A percentile compares a stretch with the other conserved stretches of the same genome.
Evolutionary conservation across 2,888 invertebrate species (phyloP).

Genomic region (Drosophila nigricruria): DNA sequence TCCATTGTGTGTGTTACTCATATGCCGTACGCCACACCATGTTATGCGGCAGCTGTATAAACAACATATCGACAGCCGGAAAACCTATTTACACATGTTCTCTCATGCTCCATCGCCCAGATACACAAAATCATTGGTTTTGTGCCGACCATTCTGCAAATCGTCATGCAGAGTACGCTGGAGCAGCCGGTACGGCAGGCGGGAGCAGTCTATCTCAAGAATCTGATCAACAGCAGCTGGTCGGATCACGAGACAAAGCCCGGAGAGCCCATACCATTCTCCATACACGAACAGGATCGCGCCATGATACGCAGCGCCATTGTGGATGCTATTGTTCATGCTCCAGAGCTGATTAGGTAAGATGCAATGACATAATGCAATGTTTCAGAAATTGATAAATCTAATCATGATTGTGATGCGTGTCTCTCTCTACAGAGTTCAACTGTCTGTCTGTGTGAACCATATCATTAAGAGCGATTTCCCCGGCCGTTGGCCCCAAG

Average conservation of each 20-base stretch:
- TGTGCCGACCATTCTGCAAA: constrained; percentile 96
- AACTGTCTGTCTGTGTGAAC: constrained; percentile 96
- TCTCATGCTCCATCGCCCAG: constrained; percentile 85
- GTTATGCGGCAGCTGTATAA: constrained; percentile 65
- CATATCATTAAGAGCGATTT: constrained; percentile 98
- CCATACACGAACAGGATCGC: constrained; percentile 98
- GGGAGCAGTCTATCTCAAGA: constrained; percentile 98
- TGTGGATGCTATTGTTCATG: constrained; percentile 97
- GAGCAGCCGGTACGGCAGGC: constrained; percentile 97
- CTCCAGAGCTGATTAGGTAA: constrained; percentile 93
- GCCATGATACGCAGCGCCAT: constrained; percentile 96
- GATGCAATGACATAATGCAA: constrained; percentile 91
- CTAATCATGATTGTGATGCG: constrained; percentile 23
- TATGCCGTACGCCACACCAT: constrained; percentile 17
- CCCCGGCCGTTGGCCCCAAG: constrained; percentile 97
- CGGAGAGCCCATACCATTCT: constrained; percentile 91
- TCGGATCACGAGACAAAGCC: constrained; percentile 91
- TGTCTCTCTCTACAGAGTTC: constrained; percentile 87
- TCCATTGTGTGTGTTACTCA: constrained; percentile 36
- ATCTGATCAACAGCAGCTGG: constrained; percentile 95
- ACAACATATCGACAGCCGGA: constrained; percentile 58
- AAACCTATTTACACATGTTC: constrained; percentile 36
- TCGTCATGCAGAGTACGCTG: constrained; percentile 95
- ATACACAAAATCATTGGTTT: constrained; percentile 98
- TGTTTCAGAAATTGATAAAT: background rate